Evolutionary conservation across 23 tunicate genomes (phyloP).

Genomic region (Styela plicata): DNA sequence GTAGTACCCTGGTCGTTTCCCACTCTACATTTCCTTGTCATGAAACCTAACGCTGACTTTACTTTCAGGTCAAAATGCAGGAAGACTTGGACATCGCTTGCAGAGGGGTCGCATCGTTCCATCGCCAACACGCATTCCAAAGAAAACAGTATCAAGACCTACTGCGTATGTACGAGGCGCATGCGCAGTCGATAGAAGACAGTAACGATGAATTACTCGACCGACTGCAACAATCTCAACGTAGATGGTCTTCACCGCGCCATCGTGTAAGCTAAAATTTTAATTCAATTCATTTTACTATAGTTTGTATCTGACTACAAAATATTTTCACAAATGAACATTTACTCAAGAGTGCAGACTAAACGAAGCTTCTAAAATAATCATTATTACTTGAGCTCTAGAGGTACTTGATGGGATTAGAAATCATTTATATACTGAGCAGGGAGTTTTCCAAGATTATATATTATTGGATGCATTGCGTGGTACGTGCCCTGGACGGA

Average conservation of each 20-base stretch:
- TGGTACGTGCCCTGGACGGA: no score
- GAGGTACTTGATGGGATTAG: no score
- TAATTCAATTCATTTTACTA: no score
- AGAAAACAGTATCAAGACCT: slow-evolving; percentile 18
- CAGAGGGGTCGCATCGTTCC: slow-evolving; percentile 33
- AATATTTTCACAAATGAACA: no score
- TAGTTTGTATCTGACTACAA: no score
- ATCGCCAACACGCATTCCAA: slow-evolving; percentile 26
- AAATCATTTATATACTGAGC: no score
- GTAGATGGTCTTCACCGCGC: slow-evolving; percentile 25
- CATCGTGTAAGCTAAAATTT: not conserved
- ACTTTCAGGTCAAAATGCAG: slow-evolving; percentile 38
- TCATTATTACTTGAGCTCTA: no score
- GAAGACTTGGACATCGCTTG: slow-evolving; percentile 38
- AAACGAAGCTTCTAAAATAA: no score
- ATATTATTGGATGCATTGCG: no score
- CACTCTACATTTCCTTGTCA: not conserved
- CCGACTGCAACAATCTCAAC: slow-evolving; percentile 19
- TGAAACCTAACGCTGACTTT: not conserved
- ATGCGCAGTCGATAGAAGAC: slow-evolving; percentile 38
- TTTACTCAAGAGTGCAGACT: no score
- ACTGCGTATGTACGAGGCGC: slow-evolving; percentile 32
- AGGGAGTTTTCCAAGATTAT: no score
- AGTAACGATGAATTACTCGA: slow-evolving; percentile 49
- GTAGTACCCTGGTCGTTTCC: no score